Percentiles rank a stretch among this genome's conserved stretches.
phyloP scores from a whole-genome alignment of 2,888 invertebrate genomes.

The Lasioglossum malachurum region DNA sequence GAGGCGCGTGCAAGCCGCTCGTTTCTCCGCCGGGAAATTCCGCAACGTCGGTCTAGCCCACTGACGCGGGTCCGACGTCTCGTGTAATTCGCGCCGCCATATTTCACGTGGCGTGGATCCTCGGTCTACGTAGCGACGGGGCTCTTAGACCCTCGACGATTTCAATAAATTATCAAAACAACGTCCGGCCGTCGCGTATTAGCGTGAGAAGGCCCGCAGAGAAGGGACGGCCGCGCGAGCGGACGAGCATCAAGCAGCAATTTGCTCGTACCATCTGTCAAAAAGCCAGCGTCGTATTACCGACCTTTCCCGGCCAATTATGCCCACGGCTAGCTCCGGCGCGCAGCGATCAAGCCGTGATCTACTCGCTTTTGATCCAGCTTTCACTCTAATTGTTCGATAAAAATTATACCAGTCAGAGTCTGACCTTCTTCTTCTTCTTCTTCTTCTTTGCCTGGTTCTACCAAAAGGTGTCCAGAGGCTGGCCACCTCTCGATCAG shows the following conservation, averaged over 20 bases:
- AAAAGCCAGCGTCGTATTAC: conserved; percentile 69
- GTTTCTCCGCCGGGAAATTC: conserved; percentile 75
- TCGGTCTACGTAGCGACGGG: conserved; percentile 47
- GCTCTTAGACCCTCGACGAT: conserved; percentile 71
- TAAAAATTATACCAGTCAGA: conserved; percentile 78
- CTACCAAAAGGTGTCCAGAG: neutral
- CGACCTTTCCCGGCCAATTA: conserved; percentile 60
- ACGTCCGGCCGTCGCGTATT: conserved; percentile 68
- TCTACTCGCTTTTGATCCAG: conserved; percentile 70
- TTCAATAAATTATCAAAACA: conserved; percentile 80
- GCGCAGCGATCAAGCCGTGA: conserved; percentile 49
- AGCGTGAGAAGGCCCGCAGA: conserved; percentile 63
- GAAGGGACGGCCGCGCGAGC: conserved; percentile 40
- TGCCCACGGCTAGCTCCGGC: conserved; percentile 48
- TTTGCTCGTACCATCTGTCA: conserved; percentile 82
- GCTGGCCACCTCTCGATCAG: too few relatives aligned
- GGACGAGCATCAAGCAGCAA: conserved; percentile 77
- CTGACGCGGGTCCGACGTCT: conserved; percentile 74
- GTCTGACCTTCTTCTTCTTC: conserved; percentile 35
- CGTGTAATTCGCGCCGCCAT: conserved; percentile 75
- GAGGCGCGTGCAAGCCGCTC: conserved; percentile 53
- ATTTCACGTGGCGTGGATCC: conserved; percentile 73
- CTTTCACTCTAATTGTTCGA: conserved; percentile 78
- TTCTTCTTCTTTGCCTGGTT: neutral
- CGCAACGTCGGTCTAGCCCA: conserved; percentile 62